A percentile compares a stretch with the other conserved stretches of the same genome.
Conservation (phyloP, 37 sponge, comb jelly and placozoan species). For the Haliclona indistincta region DNA sequence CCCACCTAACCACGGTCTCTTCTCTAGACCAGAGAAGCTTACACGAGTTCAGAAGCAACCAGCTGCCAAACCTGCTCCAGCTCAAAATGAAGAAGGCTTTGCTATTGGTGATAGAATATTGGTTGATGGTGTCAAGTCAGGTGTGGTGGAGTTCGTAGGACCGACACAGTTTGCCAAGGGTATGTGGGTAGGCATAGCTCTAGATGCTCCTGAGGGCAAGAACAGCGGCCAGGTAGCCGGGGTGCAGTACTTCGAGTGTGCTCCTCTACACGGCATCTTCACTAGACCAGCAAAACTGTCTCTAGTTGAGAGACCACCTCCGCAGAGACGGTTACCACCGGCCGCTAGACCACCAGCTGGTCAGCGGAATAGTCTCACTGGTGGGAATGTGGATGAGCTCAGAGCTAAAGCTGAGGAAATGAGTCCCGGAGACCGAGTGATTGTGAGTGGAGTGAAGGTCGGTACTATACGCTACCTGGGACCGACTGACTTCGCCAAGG, state of each 20-base stretch:
- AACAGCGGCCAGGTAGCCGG: constrained; percentile 80
- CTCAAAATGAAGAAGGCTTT: constrained; percentile 8
- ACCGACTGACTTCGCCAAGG: constrained; percentile 86
- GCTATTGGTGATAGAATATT: constrained; percentile 65
- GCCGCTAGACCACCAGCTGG: not conserved
- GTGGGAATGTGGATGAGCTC: not conserved
- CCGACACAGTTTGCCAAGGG: constrained; percentile 91
- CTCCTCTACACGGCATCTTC: constrained; percentile 71
- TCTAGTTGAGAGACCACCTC: not conserved
- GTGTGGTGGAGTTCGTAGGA: constrained; percentile 76
- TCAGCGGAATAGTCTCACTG: not conserved
- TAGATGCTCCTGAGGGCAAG: constrained; percentile 85
- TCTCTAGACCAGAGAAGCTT: constrained; percentile 86
- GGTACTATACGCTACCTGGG: constrained; percentile 86
- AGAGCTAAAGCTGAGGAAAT: constrained; percentile 15
- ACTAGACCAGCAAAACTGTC: constrained; percentile 56
- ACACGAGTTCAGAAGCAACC: constrained; percentile 6
- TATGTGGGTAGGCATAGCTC: constrained; percentile 87
- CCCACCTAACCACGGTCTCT: constrained; percentile 80
- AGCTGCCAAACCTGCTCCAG: not conserved
- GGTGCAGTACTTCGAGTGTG: constrained; percentile 70
- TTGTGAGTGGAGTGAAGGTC: constrained; percentile 75
- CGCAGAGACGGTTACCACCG: not conserved
- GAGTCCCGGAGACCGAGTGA: constrained; percentile 58
- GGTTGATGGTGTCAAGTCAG: constrained; percentile 75